A percentile compares a stretch with the other conserved stretches of the same genome.
Evolutionary conservation across 2,888 invertebrate genomes (phyloP).

Genomic region (Rotaria socialis): DNA sequence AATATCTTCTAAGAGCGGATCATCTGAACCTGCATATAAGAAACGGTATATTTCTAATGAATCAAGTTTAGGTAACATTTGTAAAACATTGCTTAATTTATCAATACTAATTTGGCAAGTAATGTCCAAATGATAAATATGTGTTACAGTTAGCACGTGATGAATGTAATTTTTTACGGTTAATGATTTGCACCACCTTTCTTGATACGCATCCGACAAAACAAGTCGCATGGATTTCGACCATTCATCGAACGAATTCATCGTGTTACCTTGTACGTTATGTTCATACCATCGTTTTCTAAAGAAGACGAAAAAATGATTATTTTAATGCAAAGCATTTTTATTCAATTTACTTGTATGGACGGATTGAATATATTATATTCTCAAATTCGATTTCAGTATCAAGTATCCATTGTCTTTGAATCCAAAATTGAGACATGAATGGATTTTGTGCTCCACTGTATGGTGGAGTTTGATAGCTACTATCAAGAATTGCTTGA

Average conservation of each 20-base stretch:
- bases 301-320: not conserved
- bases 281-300: not conserved
- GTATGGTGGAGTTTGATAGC: not conserved
- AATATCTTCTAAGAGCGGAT: too few species aligned
- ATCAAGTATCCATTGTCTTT: not conserved
- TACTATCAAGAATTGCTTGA: not conserved
- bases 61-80: not conserved
- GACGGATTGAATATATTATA: not conserved
- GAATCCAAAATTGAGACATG: not conserved
- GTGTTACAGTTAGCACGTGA: not conserved
- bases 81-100: not conserved
- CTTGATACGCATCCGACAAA: not conserved
- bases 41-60: not conserved
- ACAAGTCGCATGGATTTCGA: not conserved
- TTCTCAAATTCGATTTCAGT: not conserved
- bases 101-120: not conserved
- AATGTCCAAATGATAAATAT: not conserved
- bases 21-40: not conserved
- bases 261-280: not conserved
- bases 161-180: not conserved
- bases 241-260: not conserved
- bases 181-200: not conserved
- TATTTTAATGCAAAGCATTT: not conserved
- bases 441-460: not conserved
- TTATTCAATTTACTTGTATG: not conserved